A percentile compares a stretch with the other conserved stretches of the same genome.
Evolutionary conservation across 2,113 vertebrate species (phyloP).

Genomic region (Proteles cristata): DNA sequence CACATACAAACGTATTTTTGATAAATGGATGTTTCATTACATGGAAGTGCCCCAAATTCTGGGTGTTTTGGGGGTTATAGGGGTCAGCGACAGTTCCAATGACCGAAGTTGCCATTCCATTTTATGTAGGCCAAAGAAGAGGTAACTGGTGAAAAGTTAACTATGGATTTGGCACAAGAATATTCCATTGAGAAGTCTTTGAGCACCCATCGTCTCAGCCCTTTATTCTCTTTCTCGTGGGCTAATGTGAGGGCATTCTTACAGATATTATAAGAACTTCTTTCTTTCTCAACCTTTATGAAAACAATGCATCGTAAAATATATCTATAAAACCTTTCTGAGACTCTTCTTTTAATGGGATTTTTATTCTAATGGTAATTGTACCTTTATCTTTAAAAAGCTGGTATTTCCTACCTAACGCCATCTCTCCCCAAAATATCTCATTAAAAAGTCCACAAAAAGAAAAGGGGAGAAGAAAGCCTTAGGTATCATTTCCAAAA

Average conservation of each 20-base stretch:
- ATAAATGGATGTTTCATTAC: not conserved
- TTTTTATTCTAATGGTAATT: conserved; percentile 78
- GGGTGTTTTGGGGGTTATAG: accelerated
- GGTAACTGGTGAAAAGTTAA: conserved; percentile 49
- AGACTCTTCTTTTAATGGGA: conserved; percentile 68
- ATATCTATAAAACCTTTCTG: conserved; percentile 71
- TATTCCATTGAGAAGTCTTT: conserved; percentile 2
- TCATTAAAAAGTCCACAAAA: conserved; percentile 64
- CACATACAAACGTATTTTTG: not conserved
- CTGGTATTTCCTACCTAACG: conserved; percentile 71
- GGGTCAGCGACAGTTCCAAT: not conserved
- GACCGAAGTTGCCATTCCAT: conserved; percentile 1
- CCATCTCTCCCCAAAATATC: conserved; percentile 61
- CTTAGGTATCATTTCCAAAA: conserved; percentile 71
- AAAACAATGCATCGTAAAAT: conserved; percentile 73
- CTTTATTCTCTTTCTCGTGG: conserved; percentile 38
- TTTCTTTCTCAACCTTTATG: conserved; percentile 62
- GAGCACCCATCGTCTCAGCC: conserved; percentile 16
- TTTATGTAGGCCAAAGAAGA: conserved; percentile 47
- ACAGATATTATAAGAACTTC: conserved; percentile 61
- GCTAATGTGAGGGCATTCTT: conserved; percentile 71
- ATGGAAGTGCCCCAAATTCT: not conserved
- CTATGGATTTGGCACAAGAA: conserved; percentile 13
- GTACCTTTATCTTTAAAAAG: conserved; percentile 75
- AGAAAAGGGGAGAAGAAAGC: conserved; percentile 73